Evolutionary conservation across 2,888 invertebrate species (phyloP).

Genomic region (Leptopilina drosophilae): DNA sequence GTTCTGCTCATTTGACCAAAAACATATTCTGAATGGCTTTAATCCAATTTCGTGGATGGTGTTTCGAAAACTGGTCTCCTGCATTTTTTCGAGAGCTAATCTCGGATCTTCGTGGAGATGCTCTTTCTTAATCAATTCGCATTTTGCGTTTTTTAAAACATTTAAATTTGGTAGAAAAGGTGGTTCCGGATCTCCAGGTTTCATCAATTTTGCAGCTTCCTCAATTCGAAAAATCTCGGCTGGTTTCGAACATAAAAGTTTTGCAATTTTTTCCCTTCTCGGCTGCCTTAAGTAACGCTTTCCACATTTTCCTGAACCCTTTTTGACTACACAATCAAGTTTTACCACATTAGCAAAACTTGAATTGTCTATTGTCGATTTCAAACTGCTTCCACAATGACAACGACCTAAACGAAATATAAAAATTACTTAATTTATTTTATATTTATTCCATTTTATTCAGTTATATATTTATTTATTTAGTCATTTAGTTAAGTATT

Average conservation of each 20-base stretch:
- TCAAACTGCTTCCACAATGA: neutral
- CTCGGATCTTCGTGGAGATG: neutral
- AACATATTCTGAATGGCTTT: neutral
- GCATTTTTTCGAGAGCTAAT: neutral
- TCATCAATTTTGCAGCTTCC: neutral
- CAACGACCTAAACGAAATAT: neutral
- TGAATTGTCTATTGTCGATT: neutral
- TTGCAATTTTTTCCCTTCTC: neutral
- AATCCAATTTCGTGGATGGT: neutral
- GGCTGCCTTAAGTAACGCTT: neutral
- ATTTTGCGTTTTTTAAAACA: constrained; percentile 11
- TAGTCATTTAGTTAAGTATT: too few species aligned
- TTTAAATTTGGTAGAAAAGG: constrained; percentile 7
- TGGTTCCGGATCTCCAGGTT: constrained; percentile 33
- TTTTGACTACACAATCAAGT: neutral
- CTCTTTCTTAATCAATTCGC: neutral
- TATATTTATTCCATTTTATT: too few species aligned
- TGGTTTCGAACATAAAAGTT: neutral
- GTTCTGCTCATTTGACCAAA: constrained; percentile 4
- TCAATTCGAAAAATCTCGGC: constrained; percentile 1
- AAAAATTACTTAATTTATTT: too few species aligned
- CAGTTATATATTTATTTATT: too few species aligned
- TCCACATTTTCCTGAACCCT: constrained; percentile 2
- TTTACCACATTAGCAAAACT: neutral
- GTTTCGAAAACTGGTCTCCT: neutral